Conservation (phyloP, 2,888 invertebrate genomes). For the Homarus gammarus region DNA sequence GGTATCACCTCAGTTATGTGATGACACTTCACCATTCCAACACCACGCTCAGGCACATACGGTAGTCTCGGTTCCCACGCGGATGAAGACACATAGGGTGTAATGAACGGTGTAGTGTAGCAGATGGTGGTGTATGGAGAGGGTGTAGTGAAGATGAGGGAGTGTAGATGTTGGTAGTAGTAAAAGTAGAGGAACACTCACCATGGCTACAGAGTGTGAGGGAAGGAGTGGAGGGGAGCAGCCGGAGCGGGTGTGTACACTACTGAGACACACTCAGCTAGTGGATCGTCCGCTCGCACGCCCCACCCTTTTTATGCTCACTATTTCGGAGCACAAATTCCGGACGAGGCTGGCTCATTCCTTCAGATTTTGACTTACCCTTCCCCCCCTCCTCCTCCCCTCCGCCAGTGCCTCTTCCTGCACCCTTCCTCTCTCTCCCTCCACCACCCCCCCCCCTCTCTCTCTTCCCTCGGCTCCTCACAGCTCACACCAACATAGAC, state of each 20-base stretch:
- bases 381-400: background rate
- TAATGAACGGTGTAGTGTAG: too few relatives aligned
- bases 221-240: background rate
- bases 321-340: conserved; percentile 8
- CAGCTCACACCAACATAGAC: background rate
- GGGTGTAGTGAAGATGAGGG: background rate
- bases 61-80: too few relatives aligned
- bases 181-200: background rate
- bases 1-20: too few relatives aligned
- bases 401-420: background rate
- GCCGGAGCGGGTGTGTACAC: background rate
- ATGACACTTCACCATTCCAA: too few relatives aligned
- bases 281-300: background rate
- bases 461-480: background rate
- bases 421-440: background rate
- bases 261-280: background rate
- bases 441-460: background rate
- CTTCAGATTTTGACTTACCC: conserved; percentile 15
- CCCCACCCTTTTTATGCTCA: background rate
- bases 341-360: conserved; percentile 14
- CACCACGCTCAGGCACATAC: too few relatives aligned
- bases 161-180: background rate
- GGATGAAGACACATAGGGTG: too few relatives aligned
- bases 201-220: background rate
- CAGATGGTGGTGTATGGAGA: background rate